Conservation (phyloP, 1,140 invertebrate genomes). For the Bilobella aurantiaca region DNA sequence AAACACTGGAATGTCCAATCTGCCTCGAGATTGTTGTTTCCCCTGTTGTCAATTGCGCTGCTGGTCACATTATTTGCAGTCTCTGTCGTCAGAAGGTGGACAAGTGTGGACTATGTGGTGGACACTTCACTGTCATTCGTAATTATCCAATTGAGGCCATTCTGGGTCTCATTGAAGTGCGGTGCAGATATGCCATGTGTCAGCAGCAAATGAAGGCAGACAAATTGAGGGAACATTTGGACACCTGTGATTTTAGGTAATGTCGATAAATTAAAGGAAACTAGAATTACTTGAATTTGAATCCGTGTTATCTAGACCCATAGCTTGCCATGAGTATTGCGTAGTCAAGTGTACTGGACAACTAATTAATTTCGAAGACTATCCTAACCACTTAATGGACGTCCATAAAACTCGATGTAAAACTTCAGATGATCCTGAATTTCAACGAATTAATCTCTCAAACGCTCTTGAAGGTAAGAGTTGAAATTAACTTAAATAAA, state of each 20-base stretch:
- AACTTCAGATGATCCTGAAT: slow-evolving; percentile 1
- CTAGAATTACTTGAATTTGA: background rate
- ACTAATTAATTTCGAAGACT: slow-evolving; percentile 2
- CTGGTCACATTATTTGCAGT: background rate
- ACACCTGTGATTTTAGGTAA: background rate
- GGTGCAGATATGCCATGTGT: background rate
- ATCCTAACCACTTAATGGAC: background rate
- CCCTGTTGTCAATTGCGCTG: background rate
- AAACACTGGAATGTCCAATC: slow-evolving; percentile 4
- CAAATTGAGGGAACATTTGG: background rate
- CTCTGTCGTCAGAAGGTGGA: background rate
- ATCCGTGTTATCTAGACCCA: background rate
- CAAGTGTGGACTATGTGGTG: background rate
- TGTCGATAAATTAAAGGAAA: background rate
- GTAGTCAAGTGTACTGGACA: background rate
- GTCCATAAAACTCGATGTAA: slow-evolving; percentile 3
- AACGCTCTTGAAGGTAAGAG: slow-evolving; percentile 1
- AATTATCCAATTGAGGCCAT: slow-evolving; percentile 8
- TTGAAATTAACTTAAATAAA: background rate
- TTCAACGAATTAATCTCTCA: background rate
- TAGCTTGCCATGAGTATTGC: background rate
- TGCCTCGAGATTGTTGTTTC: background rate
- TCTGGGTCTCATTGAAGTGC: background rate
- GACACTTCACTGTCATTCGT: background rate
- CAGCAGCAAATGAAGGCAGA: background rate